phyloP scores from a whole-genome alignment of 2,888 invertebrate genomes.

The Idaea dimidiata region DNA sequence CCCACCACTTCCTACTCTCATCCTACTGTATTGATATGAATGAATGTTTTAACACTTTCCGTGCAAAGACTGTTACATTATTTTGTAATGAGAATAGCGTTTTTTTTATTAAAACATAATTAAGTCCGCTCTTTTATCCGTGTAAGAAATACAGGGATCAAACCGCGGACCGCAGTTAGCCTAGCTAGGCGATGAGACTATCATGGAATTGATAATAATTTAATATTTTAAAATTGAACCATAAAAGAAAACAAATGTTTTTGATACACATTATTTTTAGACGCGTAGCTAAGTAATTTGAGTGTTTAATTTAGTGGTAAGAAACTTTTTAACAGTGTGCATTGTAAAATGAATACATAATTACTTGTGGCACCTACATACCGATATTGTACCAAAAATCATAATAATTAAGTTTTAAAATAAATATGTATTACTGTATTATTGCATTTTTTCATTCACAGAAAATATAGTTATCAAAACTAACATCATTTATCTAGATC shows the following conservation, averaged over 20 bases:
- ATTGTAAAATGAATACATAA: conserved; percentile 3
- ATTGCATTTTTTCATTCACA: conserved; percentile 2
- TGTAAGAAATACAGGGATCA: too few species aligned
- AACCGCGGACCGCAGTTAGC: neutral
- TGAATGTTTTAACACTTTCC: conserved; percentile 17
- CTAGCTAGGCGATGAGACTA: neutral
- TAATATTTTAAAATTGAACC: neutral
- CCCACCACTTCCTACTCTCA: conserved; percentile 32
- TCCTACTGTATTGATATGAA: conserved; percentile 23
- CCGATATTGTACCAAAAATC: conserved; percentile 29
- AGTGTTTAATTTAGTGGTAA: neutral
- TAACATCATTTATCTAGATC: conserved; percentile 13
- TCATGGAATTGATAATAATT: neutral
- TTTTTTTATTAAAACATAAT: too few species aligned
- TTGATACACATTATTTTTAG: neutral
- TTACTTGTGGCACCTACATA: conserved; percentile 16
- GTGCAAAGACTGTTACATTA: neutral
- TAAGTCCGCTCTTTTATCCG: too few species aligned
- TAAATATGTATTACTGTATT: conserved; percentile 14
- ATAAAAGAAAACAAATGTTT: neutral
- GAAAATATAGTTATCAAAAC: conserved; percentile 13
- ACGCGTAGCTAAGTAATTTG: neutral
- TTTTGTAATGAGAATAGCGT: neutral
- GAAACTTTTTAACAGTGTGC: neutral
- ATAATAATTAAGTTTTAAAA: conserved; percentile 26